Base-by-base conservation (phyloP, 2,113 vertebrate species). In the Cyprinus carpio region DNA sequence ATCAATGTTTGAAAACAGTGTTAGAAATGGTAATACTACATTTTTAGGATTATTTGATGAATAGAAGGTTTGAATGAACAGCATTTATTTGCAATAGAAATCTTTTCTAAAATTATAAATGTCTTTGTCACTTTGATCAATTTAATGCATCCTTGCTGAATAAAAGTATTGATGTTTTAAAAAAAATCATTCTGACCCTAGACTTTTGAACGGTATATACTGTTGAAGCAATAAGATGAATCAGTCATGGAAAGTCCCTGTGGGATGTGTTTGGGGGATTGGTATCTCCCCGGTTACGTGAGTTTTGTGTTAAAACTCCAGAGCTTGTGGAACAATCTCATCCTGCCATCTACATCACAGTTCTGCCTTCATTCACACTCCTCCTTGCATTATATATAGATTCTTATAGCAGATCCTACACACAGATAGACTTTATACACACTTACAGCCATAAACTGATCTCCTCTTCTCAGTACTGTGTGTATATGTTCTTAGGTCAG, bases 401-500 rank as follows among this genome's bases (percentile, higher is more conserved):
- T 60, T 60, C 56, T 60, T 62, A 62, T 62, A 11, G 23, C 23
- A 60, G 58, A 62, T 62, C n/a, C n/a, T 11, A 27, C 25, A 27
- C 4, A 64, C 11, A 64, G 60, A 34, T 4, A 34, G 31, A 34
- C 31, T 31, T 2, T 31, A 31, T 31, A 31, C 31, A 31, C 31
- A 31, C 31, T 31, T 18, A 62, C n/a, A 12, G 18, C 4, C 34
- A 37, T 71, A 23, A 71, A 72, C 37, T 10, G 9, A 72, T 40
- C 7, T 49, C 40, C 71, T 49, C n/a, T 29, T 58, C 0, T 75
- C 5, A 49, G 16, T 27, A 6, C 25, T 81, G 1, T 85, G 13
- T 51, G 40, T 43, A 12, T 46, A n/a, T 20, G 20, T 15, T 95
- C 91, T 83, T 83, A 99, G 98, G 97, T 96, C 97, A 27, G 97